Evolutionary conservation across 2,888 invertebrate species (phyloP).

Genomic region (Lasioglossum vierecki): DNA sequence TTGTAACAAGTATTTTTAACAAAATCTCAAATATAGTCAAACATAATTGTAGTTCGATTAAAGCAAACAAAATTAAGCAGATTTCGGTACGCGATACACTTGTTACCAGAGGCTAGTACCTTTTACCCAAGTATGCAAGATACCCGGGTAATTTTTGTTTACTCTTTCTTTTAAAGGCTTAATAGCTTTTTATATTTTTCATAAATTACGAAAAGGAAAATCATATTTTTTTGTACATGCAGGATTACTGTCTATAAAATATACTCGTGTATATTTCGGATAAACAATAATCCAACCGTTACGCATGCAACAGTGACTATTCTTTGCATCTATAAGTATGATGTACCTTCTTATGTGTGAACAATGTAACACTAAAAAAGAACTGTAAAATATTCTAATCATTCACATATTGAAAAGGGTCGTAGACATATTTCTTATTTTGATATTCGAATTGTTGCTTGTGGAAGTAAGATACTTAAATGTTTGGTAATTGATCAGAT

Average conservation of each 20-base stretch:
- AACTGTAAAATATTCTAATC: background rate
- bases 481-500: too few relatives aligned
- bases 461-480: too few relatives aligned
- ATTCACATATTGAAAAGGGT: background rate
- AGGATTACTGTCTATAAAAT: background rate
- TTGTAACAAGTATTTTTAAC: constrained; percentile 44
- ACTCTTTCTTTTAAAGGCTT: background rate
- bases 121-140: background rate
- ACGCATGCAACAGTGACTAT: constrained; percentile 30
- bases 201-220: constrained; percentile 9
- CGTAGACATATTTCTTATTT: background rate
- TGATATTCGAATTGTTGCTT: background rate
- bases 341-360: background rate
- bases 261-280: constrained; percentile 5
- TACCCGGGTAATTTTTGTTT: background rate
- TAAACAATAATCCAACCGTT: constrained; percentile 26
- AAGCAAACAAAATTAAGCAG: constrained; percentile 7
- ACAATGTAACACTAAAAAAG: background rate
- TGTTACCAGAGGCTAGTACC: background rate
- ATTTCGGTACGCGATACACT: background rate
- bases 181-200: background rate
- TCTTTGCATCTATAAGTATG: constrained; percentile 3
- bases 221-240: constrained; percentile 25
- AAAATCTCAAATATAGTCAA: constrained; percentile 32
- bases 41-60: constrained; percentile 17